phyloP scores from a whole-genome alignment of 2,797 vertebrate genomes.

The Lates japonicus region DNA sequence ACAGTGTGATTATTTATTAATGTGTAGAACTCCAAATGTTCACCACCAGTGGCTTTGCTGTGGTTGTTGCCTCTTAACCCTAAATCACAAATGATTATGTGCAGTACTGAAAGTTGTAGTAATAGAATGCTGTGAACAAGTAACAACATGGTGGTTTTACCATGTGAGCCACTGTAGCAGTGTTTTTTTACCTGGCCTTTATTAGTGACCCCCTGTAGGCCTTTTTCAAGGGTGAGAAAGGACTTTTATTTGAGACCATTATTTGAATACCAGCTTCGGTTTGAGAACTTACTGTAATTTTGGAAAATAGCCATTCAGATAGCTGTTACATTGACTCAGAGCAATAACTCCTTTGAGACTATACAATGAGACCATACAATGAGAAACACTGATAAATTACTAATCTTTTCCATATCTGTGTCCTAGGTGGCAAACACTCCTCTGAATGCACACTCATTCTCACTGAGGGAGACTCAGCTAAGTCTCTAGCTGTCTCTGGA shows the following conservation, averaged over 20 bases:
- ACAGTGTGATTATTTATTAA: conserved; percentile 6
- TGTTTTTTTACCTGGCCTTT: neutral
- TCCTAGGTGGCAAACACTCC: conserved; percentile 96
- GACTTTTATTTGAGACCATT: neutral
- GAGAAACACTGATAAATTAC: neutral
- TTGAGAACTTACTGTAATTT: neutral
- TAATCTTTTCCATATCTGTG: neutral
- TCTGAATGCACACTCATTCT: conserved; percentile 97
- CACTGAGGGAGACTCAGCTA: conserved; percentile 98
- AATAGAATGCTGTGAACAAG: too few species aligned
- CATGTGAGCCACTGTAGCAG: too few species aligned
- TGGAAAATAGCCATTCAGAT: neutral
- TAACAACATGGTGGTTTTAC: too few species aligned
- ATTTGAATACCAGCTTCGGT: neutral
- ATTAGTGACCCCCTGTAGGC: neutral
- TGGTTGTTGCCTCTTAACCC: neutral
- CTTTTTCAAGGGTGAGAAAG: neutral
- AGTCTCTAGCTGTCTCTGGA: conserved; percentile 97
- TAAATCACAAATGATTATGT: neutral
- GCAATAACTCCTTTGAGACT: neutral
- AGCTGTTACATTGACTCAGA: neutral
- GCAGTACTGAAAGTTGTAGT: neutral
- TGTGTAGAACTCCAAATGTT: neutral
- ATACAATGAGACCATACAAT: neutral
- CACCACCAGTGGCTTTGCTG: neutral